Percentiles rank a stretch among this genome's conserved stretches.
phyloP scores from a whole-genome alignment of 2,888 invertebrate genomes.

The Nomada goodeniana region DNA sequence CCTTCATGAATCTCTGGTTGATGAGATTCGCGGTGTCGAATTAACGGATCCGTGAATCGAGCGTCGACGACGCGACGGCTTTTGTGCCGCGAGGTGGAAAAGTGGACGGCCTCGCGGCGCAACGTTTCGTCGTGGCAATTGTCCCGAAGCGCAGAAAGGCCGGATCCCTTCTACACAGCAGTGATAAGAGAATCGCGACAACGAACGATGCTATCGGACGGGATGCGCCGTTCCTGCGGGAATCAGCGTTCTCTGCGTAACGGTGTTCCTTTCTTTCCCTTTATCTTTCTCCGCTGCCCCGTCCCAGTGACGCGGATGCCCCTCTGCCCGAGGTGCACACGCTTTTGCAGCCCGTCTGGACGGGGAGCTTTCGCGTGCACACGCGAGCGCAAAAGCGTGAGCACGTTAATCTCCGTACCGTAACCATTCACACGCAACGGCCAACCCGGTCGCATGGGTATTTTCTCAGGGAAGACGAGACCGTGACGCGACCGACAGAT shows the following conservation, averaged over 20 bases:
- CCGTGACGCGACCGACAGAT: conserved; percentile 44
- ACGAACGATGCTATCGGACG: conserved; percentile 59
- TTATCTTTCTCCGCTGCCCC: conserved; percentile 21
- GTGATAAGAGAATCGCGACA: conserved; percentile 51
- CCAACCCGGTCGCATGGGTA: conserved; percentile 72
- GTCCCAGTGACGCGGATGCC: conserved; percentile 49
- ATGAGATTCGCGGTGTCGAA: background rate
- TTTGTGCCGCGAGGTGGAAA: conserved; percentile 10
- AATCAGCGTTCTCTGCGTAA: conserved; percentile 67
- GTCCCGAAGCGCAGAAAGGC: conserved; percentile 32
- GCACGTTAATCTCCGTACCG: conserved; percentile 63
- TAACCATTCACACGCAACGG: conserved; percentile 71
- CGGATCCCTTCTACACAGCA: conserved; percentile 31
- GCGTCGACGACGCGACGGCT: background rate
- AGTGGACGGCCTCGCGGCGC: too few species aligned
- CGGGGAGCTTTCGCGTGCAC: conserved; percentile 25
- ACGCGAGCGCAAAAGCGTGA: conserved; percentile 13
- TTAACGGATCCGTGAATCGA: too few species aligned
- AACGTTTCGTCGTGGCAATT: background rate
- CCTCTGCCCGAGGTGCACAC: background rate
- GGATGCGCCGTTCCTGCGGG: conserved; percentile 60
- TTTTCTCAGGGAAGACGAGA: conserved; percentile 78
- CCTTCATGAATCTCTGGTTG: conserved; percentile 26
- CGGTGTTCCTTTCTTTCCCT: conserved; percentile 46
- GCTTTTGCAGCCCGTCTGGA: conserved; percentile 2